Evolutionary conservation across 2,888 invertebrate species (phyloP).

Genomic region (Thysanoteuthis rhombus): DNA sequence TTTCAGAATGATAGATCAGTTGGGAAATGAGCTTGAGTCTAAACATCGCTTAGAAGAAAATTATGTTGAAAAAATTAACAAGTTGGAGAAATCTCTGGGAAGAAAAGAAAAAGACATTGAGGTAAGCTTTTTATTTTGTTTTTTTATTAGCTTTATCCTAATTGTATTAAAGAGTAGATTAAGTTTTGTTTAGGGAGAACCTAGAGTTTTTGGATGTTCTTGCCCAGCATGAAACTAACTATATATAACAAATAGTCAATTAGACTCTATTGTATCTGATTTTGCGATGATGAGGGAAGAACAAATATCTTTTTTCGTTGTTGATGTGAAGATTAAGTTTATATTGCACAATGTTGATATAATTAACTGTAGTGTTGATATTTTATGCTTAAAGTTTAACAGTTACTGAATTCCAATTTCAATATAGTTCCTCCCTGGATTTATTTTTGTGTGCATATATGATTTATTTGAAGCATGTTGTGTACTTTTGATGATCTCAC

Average conservation of each 20-base stretch:
- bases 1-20: slow-evolving; percentile 17
- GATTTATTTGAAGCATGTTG: too few relatives aligned
- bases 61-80: slow-evolving; percentile 22
- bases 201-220: not conserved
- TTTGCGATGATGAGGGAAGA: too few relatives aligned
- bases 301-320: too few relatives aligned
- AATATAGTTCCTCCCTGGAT: too few relatives aligned
- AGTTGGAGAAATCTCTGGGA: slow-evolving; percentile 33
- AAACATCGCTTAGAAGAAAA: slow-evolving; percentile 25
- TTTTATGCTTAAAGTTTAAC: too few relatives aligned
- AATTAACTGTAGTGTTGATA: too few relatives aligned
- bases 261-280: too few relatives aligned
- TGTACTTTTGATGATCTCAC: too few relatives aligned
- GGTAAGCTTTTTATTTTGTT: not conserved
- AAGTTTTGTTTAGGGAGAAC: not conserved
- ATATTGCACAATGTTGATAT: too few relatives aligned
- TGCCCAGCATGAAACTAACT: not conserved
- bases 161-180: not conserved
- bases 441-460: too few relatives aligned
- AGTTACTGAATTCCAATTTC: too few relatives aligned
- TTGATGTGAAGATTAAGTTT: too few relatives aligned
- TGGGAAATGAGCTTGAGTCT: slow-evolving; percentile 25
- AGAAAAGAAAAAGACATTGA: slow-evolving; percentile 32
- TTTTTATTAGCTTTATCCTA: not conserved
- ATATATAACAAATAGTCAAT: not conserved